Evolutionary conservation across 2,797 vertebrate species (phyloP), one percentile per base, ranked within the genome.

Genomic region (Tarsius wallacei): DNA sequence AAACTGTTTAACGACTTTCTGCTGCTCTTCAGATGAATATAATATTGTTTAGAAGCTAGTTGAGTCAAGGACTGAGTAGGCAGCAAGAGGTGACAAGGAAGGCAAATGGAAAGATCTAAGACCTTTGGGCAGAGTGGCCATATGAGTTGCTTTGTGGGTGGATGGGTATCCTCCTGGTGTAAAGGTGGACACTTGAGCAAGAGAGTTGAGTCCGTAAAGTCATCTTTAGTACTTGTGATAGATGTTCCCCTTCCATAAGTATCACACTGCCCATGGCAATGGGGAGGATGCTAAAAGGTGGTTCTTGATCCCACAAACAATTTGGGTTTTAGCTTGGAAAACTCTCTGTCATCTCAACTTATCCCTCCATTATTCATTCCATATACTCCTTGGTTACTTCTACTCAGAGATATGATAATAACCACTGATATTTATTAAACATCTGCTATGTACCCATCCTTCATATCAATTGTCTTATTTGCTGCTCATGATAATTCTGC

Each of bases 361-460:
- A 59, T 63, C 24, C 55, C 22, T 17, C 8, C 17, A 42, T 16
- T 68, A 16, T 19, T 74, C 33, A 53, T 33, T 83, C 33, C 59
- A 4, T 42, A 28, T 17, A 1, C 0, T 61, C 2, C 31, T 70
- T 71, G 19, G 19, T 68, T 76, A 24, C 42, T 53, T 9, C 22
- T 63, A 49, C 36, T 68, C 53, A 51, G 15, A 85, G 36, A 68
- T 19, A 9, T 7, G 21, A 22, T 28, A 59, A 64, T n/a, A 71
- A 42, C 0, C 0, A 12, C 10, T 73, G 51, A 80, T 2, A 31
- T 77, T 81, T 94, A 68, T 59, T 78, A 74, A 95, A 36, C 33
- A 68, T 22, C 14, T 26, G 2, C 5, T 64, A 0, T 2, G 2
- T 53, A 21, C 51, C 0, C 12, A 28, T 16, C 4, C 11, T 61